These are phyloP conservation scores for Theretra japonica DNA, from an alignment of 2,888 invertebrate genomes.

Conservation along the genomic window DNA sequence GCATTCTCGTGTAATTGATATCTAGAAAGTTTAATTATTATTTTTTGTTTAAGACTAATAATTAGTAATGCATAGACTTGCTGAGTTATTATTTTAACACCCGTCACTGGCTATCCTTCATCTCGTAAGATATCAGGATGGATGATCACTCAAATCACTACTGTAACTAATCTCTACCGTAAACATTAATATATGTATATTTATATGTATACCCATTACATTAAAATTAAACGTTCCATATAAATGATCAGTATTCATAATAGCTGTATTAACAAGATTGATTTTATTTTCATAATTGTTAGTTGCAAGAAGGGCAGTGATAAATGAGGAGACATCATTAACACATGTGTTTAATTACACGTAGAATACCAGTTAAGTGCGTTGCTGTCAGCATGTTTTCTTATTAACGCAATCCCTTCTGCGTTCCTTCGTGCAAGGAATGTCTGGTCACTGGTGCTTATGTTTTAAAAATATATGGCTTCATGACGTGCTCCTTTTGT, in stretches of 20 bases:
- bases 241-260: not conserved
- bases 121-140: too few species aligned
- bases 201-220: not conserved
- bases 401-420: constrained; percentile 58
- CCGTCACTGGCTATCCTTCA: too few species aligned
- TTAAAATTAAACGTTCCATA: not conserved
- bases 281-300: not conserved
- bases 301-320: constrained; percentile 9
- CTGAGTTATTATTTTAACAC: too few species aligned
- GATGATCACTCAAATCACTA: too few species aligned
- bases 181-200: too few species aligned
- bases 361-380: constrained; percentile 33
- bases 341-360: constrained; percentile 37
- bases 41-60: not conserved
- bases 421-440: constrained; percentile 58
- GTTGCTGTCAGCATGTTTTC: constrained; percentile 41
- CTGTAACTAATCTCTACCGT: too few species aligned
- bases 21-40: not conserved
- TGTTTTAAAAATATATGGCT: constrained; percentile 57
- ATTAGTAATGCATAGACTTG: not conserved
- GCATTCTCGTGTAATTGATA: not conserved
- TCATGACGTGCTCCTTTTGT: constrained; percentile 43
- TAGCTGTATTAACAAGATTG: not conserved
- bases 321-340: constrained; percentile 34
- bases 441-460: constrained; percentile 54